Base-by-base conservation (phyloP, 2,113 vertebrate genomes). In the Paradoxurus hermaphroditus region DNA sequence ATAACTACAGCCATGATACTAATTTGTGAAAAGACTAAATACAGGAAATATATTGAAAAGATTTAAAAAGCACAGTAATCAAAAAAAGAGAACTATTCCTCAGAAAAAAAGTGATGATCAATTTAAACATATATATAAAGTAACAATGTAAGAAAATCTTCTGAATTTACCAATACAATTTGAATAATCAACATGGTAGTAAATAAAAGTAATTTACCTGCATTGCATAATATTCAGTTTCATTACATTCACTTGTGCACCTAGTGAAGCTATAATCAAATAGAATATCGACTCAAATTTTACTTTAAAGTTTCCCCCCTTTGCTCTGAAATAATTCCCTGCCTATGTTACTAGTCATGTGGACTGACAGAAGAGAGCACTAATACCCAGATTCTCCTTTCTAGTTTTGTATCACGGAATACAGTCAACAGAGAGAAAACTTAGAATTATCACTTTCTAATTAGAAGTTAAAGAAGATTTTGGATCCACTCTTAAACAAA, bases 1-100 rank as follows among this genome's bases (percentile, higher is more conserved):
- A 12, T 90, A 67, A 95, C 85, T 73, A 95, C 31, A 86, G 70
- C 59, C 31, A 97, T 86, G 86, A 86, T 51, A 83, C 41, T 65
- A 65, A 91, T 83, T 36, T 93, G 16, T 91, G 49, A 93, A 62
- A 36, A 90, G 23, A 67, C 34, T 91, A 81, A 81, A 68, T 63
- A 86, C 3, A 78, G 41, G n/a, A 92, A 81, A 68, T 62, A 75
- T 23, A 81, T 3, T 49, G 34, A 79, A 73, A 92, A 72, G 70
- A 65, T 53, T 72, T 79, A 34, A 92, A 89, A 92, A 92, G 56
- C 86, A 79, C 5, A 82, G 44, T 81, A 67, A 90, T 51, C 70
- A 59, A 53, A 89, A 70, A n/a, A 77, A 82, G 49, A 87, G 31
- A 90, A 73, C 25, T 73, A 41, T 78, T 82, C 16, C 86, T 82